Evolutionary conservation across 2,888 invertebrate genomes (phyloP).

Genomic region (Sarcophaga variegata): DNA sequence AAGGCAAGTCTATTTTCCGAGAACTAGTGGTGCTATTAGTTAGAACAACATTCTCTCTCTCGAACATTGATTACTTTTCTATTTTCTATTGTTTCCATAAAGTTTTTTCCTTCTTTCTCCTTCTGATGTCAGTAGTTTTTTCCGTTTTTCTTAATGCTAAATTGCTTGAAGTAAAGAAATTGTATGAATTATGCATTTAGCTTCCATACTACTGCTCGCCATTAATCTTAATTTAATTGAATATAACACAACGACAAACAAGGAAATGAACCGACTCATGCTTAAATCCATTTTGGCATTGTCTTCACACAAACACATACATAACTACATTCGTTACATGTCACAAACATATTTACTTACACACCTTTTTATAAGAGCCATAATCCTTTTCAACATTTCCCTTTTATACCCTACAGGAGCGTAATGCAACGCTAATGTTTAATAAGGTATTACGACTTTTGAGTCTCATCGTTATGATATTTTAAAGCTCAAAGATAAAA

Average conservation of each 20-base stretch:
- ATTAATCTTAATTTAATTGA: conserved; percentile 70
- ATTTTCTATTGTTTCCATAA: conserved; percentile 43
- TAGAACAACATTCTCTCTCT: neutral
- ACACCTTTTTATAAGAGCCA: neutral
- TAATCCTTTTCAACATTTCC: neutral
- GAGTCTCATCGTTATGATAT: neutral
- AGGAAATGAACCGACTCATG: conserved; percentile 54
- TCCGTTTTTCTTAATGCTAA: conserved; percentile 37
- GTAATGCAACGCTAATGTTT: neutral
- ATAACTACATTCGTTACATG: neutral
- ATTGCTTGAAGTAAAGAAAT: conserved; percentile 52
- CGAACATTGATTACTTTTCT: conserved; percentile 56
- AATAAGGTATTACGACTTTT: neutral
- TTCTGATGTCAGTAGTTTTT: conserved; percentile 21
- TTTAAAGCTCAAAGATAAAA: neutral
- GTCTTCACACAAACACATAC: neutral
- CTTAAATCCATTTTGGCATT: conserved; percentile 45
- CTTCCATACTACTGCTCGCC: conserved; percentile 36
- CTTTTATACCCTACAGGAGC: neutral
- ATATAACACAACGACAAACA: conserved; percentile 38
- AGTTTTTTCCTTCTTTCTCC: conserved; percentile 8
- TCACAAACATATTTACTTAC: too few species aligned
- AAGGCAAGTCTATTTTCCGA: too few species aligned
- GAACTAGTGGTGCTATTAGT: neutral
- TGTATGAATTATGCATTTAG: conserved; percentile 66